A percentile compares a stretch with the other conserved stretches of the same genome.
Conservation (phyloP, 2,113 vertebrate species). For the Zosterops lateralis region DNA sequence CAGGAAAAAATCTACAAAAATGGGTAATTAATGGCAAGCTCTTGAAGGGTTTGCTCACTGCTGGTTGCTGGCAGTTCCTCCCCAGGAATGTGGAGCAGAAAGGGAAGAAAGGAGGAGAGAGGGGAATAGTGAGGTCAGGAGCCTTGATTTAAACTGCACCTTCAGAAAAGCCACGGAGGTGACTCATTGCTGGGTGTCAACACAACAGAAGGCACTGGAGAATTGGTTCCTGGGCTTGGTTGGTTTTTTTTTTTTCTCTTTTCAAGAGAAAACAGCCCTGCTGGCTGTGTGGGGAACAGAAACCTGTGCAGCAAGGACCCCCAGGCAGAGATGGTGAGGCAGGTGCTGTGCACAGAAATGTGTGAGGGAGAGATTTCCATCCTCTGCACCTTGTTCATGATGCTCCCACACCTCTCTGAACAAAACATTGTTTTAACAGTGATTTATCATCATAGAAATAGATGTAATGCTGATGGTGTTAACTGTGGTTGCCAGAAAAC, state of each 20-base stretch:
- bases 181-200: not conserved
- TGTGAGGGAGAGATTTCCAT: not conserved
- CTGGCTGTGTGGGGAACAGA: not conserved
- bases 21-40: not conserved
- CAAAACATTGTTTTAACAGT: not conserved
- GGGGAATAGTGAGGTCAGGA: not conserved
- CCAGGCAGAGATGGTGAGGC: not conserved
- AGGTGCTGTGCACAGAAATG: rapidly evolving
- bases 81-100: not conserved
- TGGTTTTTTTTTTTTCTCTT: not conserved
- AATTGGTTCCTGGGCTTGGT: too few relatives aligned
- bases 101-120: not conserved
- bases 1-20: not conserved
- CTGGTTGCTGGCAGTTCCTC: not conserved
- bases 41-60: not conserved
- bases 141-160: not conserved
- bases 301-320: not conserved
- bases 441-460: not conserved
- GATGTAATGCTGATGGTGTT: not conserved
- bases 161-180: not conserved
- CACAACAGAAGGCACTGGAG: not conserved
- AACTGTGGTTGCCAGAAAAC: not conserved
- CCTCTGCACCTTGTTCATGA: rapidly evolving
- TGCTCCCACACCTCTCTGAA: not conserved
- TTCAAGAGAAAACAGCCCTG: not conserved